Percentiles rank a stretch among this genome's conserved stretches.
Conservation (phyloP, 2,113 vertebrate genomes). For the Arenaria interpres region DNA sequence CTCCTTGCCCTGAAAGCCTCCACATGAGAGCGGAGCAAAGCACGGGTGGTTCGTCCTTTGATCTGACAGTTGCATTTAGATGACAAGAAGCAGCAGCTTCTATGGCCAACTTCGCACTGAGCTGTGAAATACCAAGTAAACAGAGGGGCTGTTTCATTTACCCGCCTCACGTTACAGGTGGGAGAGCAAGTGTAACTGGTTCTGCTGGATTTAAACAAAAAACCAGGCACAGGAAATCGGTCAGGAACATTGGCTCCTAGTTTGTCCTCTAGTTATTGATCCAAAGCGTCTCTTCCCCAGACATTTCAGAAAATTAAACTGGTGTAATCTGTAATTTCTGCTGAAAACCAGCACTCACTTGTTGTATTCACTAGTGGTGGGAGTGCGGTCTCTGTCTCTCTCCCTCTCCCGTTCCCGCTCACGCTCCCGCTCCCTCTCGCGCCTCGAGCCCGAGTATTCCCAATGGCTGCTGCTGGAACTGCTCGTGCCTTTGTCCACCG, state of each 20-base stretch:
- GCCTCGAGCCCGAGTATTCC: constrained; percentile 67
- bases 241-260: neutral
- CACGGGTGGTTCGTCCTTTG: neutral
- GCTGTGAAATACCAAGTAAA: neutral
- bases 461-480: constrained; percentile 64
- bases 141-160: constrained; percentile 9
- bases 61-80: neutral
- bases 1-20: neutral
- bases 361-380: constrained; percentile 69
- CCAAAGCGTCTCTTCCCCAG: neutral
- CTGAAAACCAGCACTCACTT: constrained; percentile 18
- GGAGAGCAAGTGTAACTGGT: constrained; percentile 42
- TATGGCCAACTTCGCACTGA: neutral
- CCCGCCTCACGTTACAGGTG: neutral
- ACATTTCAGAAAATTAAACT: neutral
- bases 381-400: constrained; percentile 51
- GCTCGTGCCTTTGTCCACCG: constrained; percentile 65
- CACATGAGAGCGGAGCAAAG: neutral
- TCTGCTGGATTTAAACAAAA: constrained; percentile 17
- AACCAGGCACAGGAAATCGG: neutral
- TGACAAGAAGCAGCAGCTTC: constrained; percentile 14
- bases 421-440: constrained; percentile 57
- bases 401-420: constrained; percentile 9
- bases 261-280: neutral
- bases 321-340: fast-evolving